Conservation (phyloP, 1,140 invertebrate species). For the Onthophagus taurus region DNA sequence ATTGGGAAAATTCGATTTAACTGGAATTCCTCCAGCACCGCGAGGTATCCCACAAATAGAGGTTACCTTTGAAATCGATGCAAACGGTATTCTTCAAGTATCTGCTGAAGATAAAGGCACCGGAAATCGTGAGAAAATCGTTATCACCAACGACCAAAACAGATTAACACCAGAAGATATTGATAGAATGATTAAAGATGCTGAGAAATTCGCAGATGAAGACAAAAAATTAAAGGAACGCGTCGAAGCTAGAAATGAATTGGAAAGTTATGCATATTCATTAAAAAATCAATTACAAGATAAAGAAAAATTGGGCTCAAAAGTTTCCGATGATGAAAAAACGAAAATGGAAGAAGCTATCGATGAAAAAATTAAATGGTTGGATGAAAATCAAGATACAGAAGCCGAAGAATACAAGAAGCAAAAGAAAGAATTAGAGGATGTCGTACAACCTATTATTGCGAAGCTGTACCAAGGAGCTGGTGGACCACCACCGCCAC, state of each 20-base stretch:
- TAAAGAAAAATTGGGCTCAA: constrained; percentile 96
- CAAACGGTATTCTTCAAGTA: constrained; percentile 87
- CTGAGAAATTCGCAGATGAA: constrained; percentile 97
- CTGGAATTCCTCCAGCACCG: constrained; percentile 95
- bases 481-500: constrained; percentile 63
- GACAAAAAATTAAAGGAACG: constrained; percentile 96
- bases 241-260: constrained; percentile 89
- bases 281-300: constrained; percentile 96
- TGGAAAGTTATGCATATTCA: constrained; percentile 97
- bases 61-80: constrained; percentile 98
- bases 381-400: constrained; percentile 91
- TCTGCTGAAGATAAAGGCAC: constrained; percentile 98
- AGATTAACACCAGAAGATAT: constrained; percentile 95
- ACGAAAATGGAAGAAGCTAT: constrained; percentile 92
- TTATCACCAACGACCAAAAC: constrained; percentile 98
- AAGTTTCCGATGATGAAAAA: constrained; percentile 86
- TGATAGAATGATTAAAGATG: constrained; percentile 97
- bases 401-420: constrained; percentile 91
- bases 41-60: constrained; percentile 98
- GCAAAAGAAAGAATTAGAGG: constrained; percentile 95
- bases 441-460: constrained; percentile 94
- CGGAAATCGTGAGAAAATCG: constrained; percentile 96
- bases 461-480: constrained; percentile 90
- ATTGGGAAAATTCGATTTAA: constrained; percentile 96
- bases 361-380: constrained; percentile 96